Evolutionary conservation across 2,113 vertebrate species (phyloP).

Genomic region (Atractosteus spatula): DNA sequence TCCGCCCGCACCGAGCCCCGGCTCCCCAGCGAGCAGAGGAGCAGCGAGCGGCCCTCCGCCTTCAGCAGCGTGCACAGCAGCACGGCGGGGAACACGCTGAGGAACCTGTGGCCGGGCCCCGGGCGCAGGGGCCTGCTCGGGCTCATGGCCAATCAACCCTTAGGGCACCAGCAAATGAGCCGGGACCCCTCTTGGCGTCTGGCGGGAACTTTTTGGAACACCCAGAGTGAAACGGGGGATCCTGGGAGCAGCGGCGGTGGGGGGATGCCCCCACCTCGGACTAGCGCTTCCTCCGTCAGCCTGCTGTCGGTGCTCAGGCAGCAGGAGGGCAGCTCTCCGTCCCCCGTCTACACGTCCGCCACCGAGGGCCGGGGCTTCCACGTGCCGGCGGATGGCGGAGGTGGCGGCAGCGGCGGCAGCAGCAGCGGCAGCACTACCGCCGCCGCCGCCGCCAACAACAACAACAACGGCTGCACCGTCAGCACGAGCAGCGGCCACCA

Average conservation of each 20-base stretch:
- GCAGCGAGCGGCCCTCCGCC: conserved; percentile 83
- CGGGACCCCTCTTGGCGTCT: conserved; percentile 70
- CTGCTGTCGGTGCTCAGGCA: conserved; percentile 87
- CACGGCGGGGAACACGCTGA: conserved; percentile 77
- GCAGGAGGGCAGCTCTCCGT: conserved; percentile 85
- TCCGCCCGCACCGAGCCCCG: conserved; percentile 87
- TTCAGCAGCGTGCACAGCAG: conserved; percentile 95
- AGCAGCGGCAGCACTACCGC: conserved; percentile 46
- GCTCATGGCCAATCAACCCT: conserved; percentile 64
- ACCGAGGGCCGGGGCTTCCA: conserved; percentile 88
- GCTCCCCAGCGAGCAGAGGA: conserved; percentile 71
- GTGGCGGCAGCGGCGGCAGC: conserved; percentile 49
- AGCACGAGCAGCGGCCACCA: conserved; percentile 77
- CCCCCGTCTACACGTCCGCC: conserved; percentile 93
- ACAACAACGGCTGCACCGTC: conserved; percentile 48
- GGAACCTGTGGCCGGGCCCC: conserved; percentile 77
- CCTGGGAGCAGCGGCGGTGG: conserved; percentile 62
- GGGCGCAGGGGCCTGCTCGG: conserved; percentile 72
- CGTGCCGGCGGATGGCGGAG: conserved; percentile 55
- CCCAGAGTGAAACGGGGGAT: conserved; percentile 66
- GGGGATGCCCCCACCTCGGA: conserved; percentile 87
- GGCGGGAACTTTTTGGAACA: conserved; percentile 81
- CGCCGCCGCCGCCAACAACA: conserved; percentile 52
- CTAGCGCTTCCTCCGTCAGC: conserved; percentile 90
- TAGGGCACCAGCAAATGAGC: conserved; percentile 63